Base-by-base conservation (phyloP, 2,888 invertebrate genomes). In the Teinopalpus imperialis region DNA sequence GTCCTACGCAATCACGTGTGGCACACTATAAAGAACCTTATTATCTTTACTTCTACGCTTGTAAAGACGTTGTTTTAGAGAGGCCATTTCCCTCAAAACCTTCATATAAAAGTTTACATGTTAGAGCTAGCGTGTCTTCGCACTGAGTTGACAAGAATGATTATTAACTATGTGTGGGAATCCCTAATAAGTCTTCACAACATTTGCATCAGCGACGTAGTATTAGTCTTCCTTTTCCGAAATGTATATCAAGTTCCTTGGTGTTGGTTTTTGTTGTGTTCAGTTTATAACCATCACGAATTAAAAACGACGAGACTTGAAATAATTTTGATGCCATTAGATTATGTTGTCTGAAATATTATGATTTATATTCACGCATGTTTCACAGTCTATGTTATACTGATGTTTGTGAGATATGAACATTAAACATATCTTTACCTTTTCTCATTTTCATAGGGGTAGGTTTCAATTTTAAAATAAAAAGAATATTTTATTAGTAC, bases 121-220 rank as follows among this genome's bases (percentile, higher is more conserved):
- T 37, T 42, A 26, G 21, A 46, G 32, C 34, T 30, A 21, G 39
- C 49, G 30, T 47, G 40, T 43, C 67, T 72, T 63, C 57, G 50
- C 53, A 44, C 56, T 56, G 65, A 80, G 78, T 81, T 82, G 78
- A 80, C 81, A 77, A 71, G 72, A 77, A 79, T 81, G 73, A 85
- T 85, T 82, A 81, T 70, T 62, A 65, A 68, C 59, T 67, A 55
- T 67, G 61, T 77, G 70, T 72, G 67, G 66, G 63, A 81, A 82
- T 86, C 82, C 79, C 74, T 82, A 82, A 83, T 81, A 83, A 80
- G 79, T 79, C 74, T 67, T 80, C 74, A 76, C 68, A 73, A 78
- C 75, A 81, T 86, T 86, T 82, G 78, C 80, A 81, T 81, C 73
- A 63, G 45, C 48, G 16, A 51, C 45, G 50, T 46, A 40, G 48